Evolutionary conservation across 1,140 invertebrate species (phyloP).

Genomic region (Drosophila littoralis): DNA sequence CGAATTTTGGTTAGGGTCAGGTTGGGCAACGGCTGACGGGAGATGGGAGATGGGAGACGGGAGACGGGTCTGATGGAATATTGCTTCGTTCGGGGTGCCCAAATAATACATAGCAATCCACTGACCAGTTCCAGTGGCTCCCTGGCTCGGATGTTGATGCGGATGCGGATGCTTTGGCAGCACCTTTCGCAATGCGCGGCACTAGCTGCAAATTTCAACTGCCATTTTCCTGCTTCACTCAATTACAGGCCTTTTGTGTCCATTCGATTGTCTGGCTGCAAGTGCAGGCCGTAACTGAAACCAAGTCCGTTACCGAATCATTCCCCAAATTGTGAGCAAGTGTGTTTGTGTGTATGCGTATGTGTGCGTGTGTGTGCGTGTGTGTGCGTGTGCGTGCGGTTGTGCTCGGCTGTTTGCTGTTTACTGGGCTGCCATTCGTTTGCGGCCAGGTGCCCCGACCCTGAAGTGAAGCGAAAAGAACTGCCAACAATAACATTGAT

Average conservation of each 20-base stretch:
- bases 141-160: neutral
- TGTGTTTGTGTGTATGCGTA: neutral
- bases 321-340: constrained; percentile 48
- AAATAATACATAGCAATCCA: constrained; percentile 7
- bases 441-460: constrained; percentile 26
- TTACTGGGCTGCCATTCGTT: constrained; percentile 51
- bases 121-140: constrained; percentile 5
- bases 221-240: constrained; percentile 64
- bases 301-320: constrained; percentile 72
- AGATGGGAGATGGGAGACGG: neutral
- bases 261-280: constrained; percentile 39
- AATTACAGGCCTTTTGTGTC: constrained; percentile 76
- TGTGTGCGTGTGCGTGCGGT: constrained; percentile 19
- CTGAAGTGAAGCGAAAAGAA: constrained; percentile 36
- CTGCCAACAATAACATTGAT: constrained; percentile 58
- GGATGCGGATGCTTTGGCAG: constrained; percentile 26
- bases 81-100: constrained; percentile 57
- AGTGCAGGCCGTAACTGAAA: constrained; percentile 62
- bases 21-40: neutral
- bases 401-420: constrained; percentile 44
- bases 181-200: constrained; percentile 28
- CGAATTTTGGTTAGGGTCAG: constrained; percentile 1
- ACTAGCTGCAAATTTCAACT: constrained; percentile 54
- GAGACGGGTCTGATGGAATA: constrained; percentile 15
- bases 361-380: neutral